Evolutionary conservation across 2,888 invertebrate species (phyloP).

Genomic region (Eristalis intricaria): DNA sequence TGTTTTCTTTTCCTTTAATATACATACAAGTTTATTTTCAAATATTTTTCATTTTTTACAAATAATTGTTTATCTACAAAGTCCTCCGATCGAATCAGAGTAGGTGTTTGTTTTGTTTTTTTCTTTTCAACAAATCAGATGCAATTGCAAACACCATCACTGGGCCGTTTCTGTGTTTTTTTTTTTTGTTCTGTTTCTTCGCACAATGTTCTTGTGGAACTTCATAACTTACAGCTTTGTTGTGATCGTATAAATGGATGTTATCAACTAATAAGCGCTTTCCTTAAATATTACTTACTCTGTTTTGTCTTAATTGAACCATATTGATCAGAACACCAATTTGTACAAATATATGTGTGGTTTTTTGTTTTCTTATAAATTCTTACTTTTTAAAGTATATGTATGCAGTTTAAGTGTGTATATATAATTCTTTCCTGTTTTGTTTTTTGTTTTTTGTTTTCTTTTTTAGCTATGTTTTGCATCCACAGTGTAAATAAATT

Average conservation of each 20-base stretch:
- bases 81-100: constrained; percentile 4
- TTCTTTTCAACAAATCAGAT: constrained; percentile 68
- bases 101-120: constrained; percentile 37
- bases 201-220: constrained; percentile 66
- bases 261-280: constrained; percentile 62
- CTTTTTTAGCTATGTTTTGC: not conserved
- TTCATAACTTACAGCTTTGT: constrained; percentile 29
- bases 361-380: constrained; percentile 8
- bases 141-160: constrained; percentile 9
- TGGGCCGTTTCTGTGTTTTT: constrained; percentile 14
- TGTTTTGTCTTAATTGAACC: constrained; percentile 73
- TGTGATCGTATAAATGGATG: constrained; percentile 67
- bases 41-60: constrained; percentile 54
- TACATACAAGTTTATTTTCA: constrained; percentile 73
- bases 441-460: not conserved
- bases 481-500: constrained; percentile 61
- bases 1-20: constrained; percentile 56
- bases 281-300: constrained; percentile 55
- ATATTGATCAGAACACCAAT: constrained; percentile 50
- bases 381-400: not conserved
- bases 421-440: constrained; percentile 29
- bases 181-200: no score
- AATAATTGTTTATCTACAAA: constrained; percentile 50
- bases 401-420: constrained; percentile 14
- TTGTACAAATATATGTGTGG: constrained; percentile 42